Evolutionary conservation across 30 jellyfish, hydroid and myxozoan species (phyloP), one percentile per base, ranked within the genome.

Genomic region (Cassiopea andromeda): DNA sequence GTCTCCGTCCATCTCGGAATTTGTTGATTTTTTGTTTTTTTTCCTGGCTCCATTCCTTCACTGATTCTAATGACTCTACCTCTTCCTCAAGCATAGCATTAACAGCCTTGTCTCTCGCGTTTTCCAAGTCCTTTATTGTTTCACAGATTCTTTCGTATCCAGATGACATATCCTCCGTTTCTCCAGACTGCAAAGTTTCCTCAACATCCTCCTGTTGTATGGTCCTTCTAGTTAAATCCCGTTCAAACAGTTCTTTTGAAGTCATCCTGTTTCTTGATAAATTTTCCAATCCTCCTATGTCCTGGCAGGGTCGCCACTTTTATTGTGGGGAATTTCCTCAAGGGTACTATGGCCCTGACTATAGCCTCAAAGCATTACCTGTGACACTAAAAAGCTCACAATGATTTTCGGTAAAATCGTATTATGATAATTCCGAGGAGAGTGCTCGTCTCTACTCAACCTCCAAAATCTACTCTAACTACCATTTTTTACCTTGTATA

Each of bases 271-370:
- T 75, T 47, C 69, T 75, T 47, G 67, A 4, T 75, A 59, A 44
- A 38, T 75, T 75, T 75, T 1, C 45, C 68, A 45, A 75, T 75
- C 69, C 69, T 47, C 0, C 0, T 43, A 75, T 44, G 69, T 75
- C 84, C 84, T 75, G 84, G 69, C 84, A 44, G 19, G 84, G 84
- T 75, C 84, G 84, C 84, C 84, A 75, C 84, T 75, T 75, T 75
- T 75, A 75, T 68, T 75, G 84, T 75, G 84, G 84, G 84, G 84
- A 47, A 75, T 75, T 75, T 14, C 69, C 27, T 46, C 38, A 27
- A 27, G 38, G 38, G 38, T 45, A 19, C 19, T 47, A 16, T 75
- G 46, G 84, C 27, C 84, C 84, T 75, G 84, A 7, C 38, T 27
- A 27, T 59, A 43, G 68, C 84, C 84, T 45, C 14, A 44, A 6